phyloP scores from a whole-genome alignment of 2,797 vertebrate species.

The Aeoliscus strigatus region DNA sequence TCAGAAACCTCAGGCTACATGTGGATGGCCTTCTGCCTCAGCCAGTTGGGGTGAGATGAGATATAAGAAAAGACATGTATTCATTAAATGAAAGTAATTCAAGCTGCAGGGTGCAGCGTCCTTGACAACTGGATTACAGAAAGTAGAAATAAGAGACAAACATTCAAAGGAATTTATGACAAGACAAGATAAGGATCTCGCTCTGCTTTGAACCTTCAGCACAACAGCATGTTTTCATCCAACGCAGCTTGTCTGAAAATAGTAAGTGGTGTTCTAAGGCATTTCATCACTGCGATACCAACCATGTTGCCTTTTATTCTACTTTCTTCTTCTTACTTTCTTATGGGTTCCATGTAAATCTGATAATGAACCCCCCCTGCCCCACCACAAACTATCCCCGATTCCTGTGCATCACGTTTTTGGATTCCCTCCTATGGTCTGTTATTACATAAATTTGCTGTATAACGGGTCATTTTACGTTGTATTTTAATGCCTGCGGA shows the following conservation, averaged over 20 bases:
- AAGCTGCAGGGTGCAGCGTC: slow-evolving; percentile 9
- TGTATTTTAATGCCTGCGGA: too few relatives aligned
- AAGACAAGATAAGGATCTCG: slow-evolving; percentile 45
- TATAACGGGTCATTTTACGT: slow-evolving; percentile 37
- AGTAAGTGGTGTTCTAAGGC: slow-evolving; percentile 55
- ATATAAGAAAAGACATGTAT: too few relatives aligned
- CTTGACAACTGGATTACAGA: slow-evolving; percentile 32
- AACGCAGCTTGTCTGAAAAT: slow-evolving; percentile 67
- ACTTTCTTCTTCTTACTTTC: slow-evolving; percentile 30
- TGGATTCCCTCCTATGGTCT: too few relatives aligned
- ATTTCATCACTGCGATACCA: slow-evolving; percentile 33
- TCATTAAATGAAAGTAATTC: too few relatives aligned
- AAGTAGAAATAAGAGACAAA: slow-evolving; percentile 28
- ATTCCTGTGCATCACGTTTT: slow-evolving; percentile 22
- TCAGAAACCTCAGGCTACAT: too few relatives aligned
- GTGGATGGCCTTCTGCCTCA: too few relatives aligned
- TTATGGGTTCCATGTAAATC: slow-evolving; percentile 34
- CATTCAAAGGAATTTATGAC: slow-evolving; percentile 53
- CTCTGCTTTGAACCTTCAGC: slow-evolving; percentile 64
- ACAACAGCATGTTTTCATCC: slow-evolving; percentile 70
- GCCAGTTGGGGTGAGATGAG: too few relatives aligned
- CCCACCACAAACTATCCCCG: slow-evolving; percentile 20
- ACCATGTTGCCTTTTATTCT: slow-evolving; percentile 55
- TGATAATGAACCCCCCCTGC: slow-evolving; percentile 16
- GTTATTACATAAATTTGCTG: too few relatives aligned